Percentiles rank a stretch among this genome's conserved stretches.
These are phyloP conservation scores for Agonopterix alstromeriana DNA, from an alignment of 2,888 invertebrate species.

Conservation along the genomic window DNA sequence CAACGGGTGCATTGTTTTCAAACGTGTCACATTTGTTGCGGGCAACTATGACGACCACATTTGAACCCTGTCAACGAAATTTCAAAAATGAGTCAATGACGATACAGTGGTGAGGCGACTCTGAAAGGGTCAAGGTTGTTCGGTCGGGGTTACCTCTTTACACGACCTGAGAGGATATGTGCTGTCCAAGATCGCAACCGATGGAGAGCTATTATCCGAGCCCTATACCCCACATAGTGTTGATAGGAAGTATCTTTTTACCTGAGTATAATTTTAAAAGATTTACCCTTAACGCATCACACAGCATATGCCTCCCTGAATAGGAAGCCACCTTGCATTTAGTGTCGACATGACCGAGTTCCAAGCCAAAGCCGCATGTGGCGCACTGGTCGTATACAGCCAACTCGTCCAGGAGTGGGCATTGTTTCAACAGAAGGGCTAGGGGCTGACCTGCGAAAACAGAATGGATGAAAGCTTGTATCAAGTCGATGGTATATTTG, in stretches of 20 bases:
- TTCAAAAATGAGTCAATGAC: no score
- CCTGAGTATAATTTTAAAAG: not conserved
- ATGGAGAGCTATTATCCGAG: no score
- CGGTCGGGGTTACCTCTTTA: no score
- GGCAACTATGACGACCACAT: conserved; percentile 56
- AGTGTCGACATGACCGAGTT: conserved; percentile 66
- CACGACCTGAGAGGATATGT: no score
- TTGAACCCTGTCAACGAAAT: conserved; percentile 34
- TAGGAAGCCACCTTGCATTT: conserved; percentile 60
- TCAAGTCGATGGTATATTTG: no score
- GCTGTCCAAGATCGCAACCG: no score
- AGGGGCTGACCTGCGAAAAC: conserved; percentile 52
- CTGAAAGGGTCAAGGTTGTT: no score
- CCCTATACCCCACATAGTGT: no score
- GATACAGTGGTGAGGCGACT: no score
- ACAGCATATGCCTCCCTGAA: conserved; percentile 59
- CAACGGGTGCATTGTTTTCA: conserved; percentile 50
- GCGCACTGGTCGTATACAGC: conserved; percentile 57
- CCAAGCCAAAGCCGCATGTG: conserved; percentile 65
- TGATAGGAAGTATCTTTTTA: not conserved
- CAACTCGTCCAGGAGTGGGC: conserved; percentile 62
- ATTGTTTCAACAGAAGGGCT: conserved; percentile 62
- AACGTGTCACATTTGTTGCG: conserved; percentile 47
- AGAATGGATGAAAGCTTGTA: not conserved
- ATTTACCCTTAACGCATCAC: conserved; percentile 53